These are phyloP conservation scores for Myotis yumanensis DNA, from an alignment of 2,113 vertebrate genomes.

Conservation along the genomic window DNA sequence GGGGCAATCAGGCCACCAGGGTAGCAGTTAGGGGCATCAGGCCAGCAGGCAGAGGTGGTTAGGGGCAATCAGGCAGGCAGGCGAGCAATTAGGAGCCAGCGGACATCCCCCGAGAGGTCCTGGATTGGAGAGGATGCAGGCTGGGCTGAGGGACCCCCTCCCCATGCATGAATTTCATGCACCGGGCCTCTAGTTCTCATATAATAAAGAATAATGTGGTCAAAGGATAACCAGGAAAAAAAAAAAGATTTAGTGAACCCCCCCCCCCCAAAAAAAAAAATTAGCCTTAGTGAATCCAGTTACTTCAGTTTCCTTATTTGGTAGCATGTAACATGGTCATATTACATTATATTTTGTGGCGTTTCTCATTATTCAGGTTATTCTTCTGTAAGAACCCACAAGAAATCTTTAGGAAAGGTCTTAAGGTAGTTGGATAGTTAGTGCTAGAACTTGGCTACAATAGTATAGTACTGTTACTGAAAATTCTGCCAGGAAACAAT, in stretches of 20 bases:
- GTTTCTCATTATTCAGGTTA: conserved; percentile 28
- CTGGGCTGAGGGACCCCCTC: too few species aligned
- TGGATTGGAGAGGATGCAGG: too few species aligned
- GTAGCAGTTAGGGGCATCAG: too few species aligned
- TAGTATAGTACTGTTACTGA: neutral
- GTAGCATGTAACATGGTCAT: neutral
- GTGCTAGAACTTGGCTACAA: neutral
- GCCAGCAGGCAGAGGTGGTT: too few species aligned
- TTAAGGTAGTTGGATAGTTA: conserved; percentile 41
- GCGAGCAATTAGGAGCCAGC: too few species aligned
- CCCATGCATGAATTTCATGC: too few species aligned
- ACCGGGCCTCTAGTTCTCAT: neutral
- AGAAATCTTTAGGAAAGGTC: neutral
- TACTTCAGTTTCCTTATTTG: neutral
- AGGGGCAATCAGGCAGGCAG: too few species aligned
- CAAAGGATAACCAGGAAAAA: neutral
- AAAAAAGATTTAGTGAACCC: too few species aligned
- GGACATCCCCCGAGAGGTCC: too few species aligned
- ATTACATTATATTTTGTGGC: neutral
- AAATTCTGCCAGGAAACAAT: conserved; percentile 5
- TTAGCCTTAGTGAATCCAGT: neutral
- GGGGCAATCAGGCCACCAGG: too few species aligned
- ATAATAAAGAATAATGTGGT: neutral
- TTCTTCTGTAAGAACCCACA: neutral
- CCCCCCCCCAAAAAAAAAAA: neutral